These are phyloP conservation scores for Toxotes chatareus DNA, from an alignment of 2,113 vertebrate genomes.

Conservation along the genomic window DNA sequence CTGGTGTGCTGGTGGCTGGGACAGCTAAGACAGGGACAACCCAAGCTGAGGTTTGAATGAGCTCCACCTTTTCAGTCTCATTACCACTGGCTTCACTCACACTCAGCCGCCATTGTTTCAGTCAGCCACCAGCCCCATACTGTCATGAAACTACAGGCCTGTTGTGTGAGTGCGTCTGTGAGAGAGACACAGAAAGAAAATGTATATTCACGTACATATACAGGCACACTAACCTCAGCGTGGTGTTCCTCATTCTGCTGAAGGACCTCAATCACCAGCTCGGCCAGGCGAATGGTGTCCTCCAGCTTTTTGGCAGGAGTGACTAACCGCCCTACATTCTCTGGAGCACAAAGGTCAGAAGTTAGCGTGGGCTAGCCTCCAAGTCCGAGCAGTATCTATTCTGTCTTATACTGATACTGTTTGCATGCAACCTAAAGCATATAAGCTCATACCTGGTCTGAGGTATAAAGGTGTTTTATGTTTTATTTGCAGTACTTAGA, in stretches of 20 bases:
- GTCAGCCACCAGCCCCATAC: constrained; percentile 2
- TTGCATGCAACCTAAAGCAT: constrained; percentile 49
- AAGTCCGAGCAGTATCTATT: constrained; percentile 2
- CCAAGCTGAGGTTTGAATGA: background rate
- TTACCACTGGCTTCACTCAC: background rate
- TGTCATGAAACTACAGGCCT: background rate
- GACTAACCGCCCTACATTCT: constrained; percentile 98
- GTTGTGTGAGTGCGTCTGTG: constrained; percentile 3
- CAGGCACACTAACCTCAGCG: constrained; percentile 91
- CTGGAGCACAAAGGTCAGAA: constrained; percentile 92
- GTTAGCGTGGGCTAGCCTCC: constrained; percentile 71
- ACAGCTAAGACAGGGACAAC: too few species aligned
- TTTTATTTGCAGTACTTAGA: background rate
- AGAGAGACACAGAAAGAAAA: background rate
- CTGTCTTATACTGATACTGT: background rate
- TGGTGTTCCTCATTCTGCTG: constrained; percentile 99
- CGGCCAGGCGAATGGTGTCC: constrained; percentile 96
- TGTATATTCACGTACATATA: background rate
- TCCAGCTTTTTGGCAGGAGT: constrained; percentile 99
- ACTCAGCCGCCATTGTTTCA: background rate
- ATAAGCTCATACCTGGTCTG: background rate
- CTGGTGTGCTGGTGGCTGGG: too few species aligned
- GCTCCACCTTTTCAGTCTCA: too few species aligned
- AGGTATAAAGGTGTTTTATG: background rate
- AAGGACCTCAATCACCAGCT: constrained; percentile 98